These are phyloP conservation scores for Araneus ventricosus DNA, from an alignment of 1,140 invertebrate genomes.

Conservation along the genomic window DNA sequence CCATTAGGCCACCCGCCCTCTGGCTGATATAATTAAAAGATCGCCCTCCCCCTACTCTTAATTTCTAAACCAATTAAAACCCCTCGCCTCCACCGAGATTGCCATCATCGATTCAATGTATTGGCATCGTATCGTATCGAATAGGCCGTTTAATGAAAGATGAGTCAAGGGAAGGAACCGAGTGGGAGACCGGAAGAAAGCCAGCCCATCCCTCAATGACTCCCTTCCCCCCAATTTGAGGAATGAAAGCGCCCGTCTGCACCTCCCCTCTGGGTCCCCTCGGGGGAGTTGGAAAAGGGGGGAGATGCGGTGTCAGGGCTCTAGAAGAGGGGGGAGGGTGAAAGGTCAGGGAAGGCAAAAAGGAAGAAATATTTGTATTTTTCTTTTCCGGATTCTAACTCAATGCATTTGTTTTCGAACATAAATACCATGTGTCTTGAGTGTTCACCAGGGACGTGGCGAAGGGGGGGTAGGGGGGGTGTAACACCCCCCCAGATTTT, in stretches of 20 bases:
- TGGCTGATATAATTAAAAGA: constrained; percentile 61
- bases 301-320: not conserved
- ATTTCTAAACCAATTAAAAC: constrained; percentile 66
- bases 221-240: not conserved
- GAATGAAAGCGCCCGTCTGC: constrained; percentile 63
- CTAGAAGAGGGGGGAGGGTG: not conserved
- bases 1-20: constrained; percentile 19
- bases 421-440: not conserved
- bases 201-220: not conserved
- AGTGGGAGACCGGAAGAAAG: constrained; percentile 1
- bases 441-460: not conserved
- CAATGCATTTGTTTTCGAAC: constrained; percentile 52
- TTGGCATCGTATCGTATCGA: constrained; percentile 36
- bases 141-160: constrained; percentile 48
- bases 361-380: constrained; percentile 1
- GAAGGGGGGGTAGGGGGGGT: not conserved
- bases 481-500: no score
- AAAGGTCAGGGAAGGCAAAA: constrained; percentile 19
- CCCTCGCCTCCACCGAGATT: constrained; percentile 40
- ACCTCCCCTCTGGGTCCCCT: constrained; percentile 37
- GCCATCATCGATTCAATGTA: constrained; percentile 48
- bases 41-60: constrained; percentile 21
- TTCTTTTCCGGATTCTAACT: not conserved
- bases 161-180: constrained; percentile 46
- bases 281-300: not conserved